These are phyloP conservation scores for Sinotaia quadrata DNA, from an alignment of 2,888 invertebrate genomes.

Conservation along the genomic window DNA sequence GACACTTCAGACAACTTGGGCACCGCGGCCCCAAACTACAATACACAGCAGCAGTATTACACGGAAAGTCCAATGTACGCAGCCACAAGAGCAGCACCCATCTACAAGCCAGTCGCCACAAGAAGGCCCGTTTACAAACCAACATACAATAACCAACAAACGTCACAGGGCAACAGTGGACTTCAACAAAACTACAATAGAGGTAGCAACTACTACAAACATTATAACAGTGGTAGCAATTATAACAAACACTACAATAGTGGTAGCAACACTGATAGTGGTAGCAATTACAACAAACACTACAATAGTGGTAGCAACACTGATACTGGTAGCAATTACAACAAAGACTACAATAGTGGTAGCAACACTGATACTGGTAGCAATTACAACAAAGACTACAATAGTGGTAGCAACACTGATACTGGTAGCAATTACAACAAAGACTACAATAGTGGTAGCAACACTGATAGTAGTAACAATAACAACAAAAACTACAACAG, in stretches of 20 bases:
- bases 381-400: neutral
- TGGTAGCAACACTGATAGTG: neutral
- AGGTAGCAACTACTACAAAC: neutral
- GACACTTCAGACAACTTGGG: neutral
- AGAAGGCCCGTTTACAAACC: neutral
- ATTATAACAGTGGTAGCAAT: neutral
- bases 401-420: neutral
- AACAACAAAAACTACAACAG: neutral
- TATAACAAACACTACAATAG: neutral
- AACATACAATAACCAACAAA: neutral
- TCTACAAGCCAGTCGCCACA: neutral
- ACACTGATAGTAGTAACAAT: neutral
- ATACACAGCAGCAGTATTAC: constrained; percentile 2
- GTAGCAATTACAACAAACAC: neutral
- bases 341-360: neutral
- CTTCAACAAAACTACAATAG: neutral
- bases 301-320: neutral
- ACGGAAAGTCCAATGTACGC: neutral
- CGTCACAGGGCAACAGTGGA: too few relatives aligned
- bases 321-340: neutral
- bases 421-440: neutral
- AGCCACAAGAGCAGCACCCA: neutral
- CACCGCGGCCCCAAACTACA: neutral
- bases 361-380: neutral
- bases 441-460: neutral